phyloP scores from a whole-genome alignment of 2,888 invertebrate genomes.

The Embidobia sp. region DNA sequence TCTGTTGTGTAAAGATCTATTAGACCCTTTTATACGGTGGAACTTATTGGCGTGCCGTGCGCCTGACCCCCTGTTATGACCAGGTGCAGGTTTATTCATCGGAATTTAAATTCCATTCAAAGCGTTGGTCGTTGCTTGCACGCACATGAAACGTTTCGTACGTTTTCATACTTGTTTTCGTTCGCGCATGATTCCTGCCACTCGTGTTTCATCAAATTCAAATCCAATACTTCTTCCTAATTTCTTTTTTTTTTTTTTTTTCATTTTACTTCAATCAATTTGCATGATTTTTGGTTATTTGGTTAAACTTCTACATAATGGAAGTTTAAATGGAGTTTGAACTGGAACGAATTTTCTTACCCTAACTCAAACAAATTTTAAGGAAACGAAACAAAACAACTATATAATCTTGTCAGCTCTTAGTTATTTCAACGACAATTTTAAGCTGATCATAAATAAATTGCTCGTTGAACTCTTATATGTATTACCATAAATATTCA shows the following conservation, averaged over 20 bases:
- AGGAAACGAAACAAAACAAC: too few species aligned
- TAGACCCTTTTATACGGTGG: slow-evolving; percentile 27
- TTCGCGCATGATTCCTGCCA: slow-evolving; percentile 7
- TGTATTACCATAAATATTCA: too few species aligned
- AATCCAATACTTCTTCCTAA: too few species aligned
- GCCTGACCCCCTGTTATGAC: slow-evolving; percentile 61
- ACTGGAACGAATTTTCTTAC: too few species aligned
- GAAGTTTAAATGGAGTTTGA: too few species aligned
- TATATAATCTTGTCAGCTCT: too few species aligned
- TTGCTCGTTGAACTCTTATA: too few species aligned
- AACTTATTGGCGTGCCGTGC: slow-evolving; percentile 22
- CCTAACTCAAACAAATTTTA: too few species aligned
- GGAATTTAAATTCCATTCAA: slow-evolving; percentile 70
- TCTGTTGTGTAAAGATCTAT: slow-evolving; percentile 28
- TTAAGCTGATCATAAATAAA: too few species aligned
- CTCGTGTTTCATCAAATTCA: slow-evolving; percentile 1
- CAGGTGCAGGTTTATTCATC: slow-evolving; percentile 71
- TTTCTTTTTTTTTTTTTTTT: background rate
- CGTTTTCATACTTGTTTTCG: slow-evolving; percentile 22
- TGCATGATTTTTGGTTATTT: too few species aligned
- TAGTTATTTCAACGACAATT: too few species aligned
- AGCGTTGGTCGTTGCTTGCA: slow-evolving; percentile 27
- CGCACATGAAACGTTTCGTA: slow-evolving; percentile 41
- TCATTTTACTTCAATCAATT: background rate
- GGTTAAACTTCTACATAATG: too few species aligned